These are phyloP conservation scores for Clanis bilineata DNA, from an alignment of 2,888 invertebrate genomes.

Conservation along the genomic window DNA sequence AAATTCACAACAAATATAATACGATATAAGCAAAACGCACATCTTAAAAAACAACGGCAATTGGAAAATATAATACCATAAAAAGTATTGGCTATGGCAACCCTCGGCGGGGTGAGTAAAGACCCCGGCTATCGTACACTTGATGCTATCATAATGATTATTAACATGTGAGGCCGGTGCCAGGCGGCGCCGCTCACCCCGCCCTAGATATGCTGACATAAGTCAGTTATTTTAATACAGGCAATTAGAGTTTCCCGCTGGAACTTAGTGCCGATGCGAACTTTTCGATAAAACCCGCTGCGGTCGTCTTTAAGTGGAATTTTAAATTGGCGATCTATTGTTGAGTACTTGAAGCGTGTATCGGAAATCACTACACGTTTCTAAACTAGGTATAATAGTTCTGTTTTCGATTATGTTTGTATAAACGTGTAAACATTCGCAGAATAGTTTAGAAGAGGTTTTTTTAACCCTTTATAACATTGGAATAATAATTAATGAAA, in stretches of 20 bases:
- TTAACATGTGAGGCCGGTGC: constrained; percentile 79
- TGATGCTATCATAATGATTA: constrained; percentile 82
- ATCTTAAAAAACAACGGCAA: neutral
- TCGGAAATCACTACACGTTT: neutral
- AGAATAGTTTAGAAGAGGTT: too few relatives aligned
- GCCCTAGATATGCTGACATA: constrained; percentile 80
- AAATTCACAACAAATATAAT: too few relatives aligned
- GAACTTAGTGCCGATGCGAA: constrained; percentile 57
- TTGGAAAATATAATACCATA: neutral
- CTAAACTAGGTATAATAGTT: too few relatives aligned
- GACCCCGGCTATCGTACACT: constrained; percentile 74
- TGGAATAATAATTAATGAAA: too few relatives aligned
- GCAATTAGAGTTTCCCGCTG: constrained; percentile 74
- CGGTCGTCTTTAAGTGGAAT: constrained; percentile 78
- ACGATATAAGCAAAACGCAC: neutral
- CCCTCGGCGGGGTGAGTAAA: constrained; percentile 44
- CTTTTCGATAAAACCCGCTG: constrained; percentile 72
- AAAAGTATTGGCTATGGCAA: constrained; percentile 6
- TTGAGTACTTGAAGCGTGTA: constrained; percentile 6
- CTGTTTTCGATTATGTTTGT: too few relatives aligned
- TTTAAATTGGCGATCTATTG: constrained; percentile 56
- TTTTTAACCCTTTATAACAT: too few relatives aligned
- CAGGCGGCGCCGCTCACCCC: constrained; percentile 66
- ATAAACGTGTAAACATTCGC: too few relatives aligned
- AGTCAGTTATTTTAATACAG: constrained; percentile 81